These are phyloP conservation scores for Oryzias javanicus DNA, from an alignment of 2,113 vertebrate species.

Conservation along the genomic window DNA sequence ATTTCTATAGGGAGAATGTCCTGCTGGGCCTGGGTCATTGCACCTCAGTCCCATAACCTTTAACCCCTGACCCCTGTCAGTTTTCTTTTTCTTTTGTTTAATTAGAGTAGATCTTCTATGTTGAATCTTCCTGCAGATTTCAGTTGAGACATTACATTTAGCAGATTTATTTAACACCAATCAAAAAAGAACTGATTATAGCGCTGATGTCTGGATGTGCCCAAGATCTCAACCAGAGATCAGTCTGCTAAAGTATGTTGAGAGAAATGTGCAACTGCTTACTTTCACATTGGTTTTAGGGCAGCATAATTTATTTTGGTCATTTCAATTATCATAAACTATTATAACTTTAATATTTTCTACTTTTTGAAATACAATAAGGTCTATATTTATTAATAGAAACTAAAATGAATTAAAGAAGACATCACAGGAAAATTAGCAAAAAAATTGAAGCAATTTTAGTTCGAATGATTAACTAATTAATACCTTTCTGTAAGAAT, in stretches of 20 bases:
- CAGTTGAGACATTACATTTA: slow-evolving; percentile 21
- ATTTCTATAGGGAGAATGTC: slow-evolving; percentile 68
- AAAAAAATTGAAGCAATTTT: no score
- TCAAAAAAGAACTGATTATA: slow-evolving; percentile 15
- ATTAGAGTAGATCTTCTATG: slow-evolving; percentile 41
- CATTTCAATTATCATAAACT: no score
- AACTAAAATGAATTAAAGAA: no score
- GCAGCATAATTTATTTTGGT: no score
- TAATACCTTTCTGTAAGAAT: no score
- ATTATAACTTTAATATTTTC: background rate
- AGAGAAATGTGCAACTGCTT: background rate
- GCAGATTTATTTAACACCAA: slow-evolving; percentile 12
- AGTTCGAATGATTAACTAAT: no score
- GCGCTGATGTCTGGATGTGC: slow-evolving; percentile 54
- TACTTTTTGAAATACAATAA: background rate
- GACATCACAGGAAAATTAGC: no score
- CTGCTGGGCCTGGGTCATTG: slow-evolving; percentile 67
- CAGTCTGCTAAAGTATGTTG: background rate
- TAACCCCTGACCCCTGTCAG: slow-evolving; percentile 54
- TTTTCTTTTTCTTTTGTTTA: slow-evolving; percentile 56
- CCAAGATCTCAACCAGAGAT: slow-evolving; percentile 37
- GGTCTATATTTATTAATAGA: background rate
- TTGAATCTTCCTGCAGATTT: slow-evolving; percentile 32
- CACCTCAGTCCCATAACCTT: slow-evolving; percentile 69
- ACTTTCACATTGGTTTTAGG: background rate